These are phyloP conservation scores for Chloebia gouldiae DNA, from an alignment of 2,113 vertebrate genomes.

Conservation along the genomic window DNA sequence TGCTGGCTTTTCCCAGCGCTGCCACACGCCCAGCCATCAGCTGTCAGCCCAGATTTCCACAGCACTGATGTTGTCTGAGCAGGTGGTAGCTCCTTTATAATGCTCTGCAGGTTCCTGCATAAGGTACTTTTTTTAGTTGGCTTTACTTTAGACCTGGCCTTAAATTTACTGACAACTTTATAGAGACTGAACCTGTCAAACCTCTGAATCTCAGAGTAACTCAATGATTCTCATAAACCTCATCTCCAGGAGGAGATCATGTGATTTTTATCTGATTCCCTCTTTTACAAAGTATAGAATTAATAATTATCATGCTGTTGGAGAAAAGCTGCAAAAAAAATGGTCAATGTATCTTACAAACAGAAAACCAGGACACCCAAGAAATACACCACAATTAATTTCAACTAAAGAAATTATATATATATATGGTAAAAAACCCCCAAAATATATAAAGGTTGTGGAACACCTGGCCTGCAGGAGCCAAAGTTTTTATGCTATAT, in stretches of 20 bases:
- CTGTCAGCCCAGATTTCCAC: neutral
- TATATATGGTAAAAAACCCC: neutral
- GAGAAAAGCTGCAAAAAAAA: neutral
- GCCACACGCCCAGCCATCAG: neutral
- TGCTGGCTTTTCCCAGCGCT: neutral
- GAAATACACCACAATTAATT: neutral
- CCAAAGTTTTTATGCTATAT: neutral
- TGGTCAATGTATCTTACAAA: neutral
- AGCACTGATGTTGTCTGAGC: neutral
- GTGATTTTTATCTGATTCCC: neutral
- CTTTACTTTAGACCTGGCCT: neutral
- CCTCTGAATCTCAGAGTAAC: neutral
- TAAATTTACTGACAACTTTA: neutral
- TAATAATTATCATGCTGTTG: neutral
- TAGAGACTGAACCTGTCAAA: neutral
- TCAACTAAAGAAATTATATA: neutral
- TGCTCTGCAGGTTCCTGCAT: neutral
- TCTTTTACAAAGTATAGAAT: neutral
- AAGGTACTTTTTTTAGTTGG: neutral
- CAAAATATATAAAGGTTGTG: fast-evolving
- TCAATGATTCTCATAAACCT: neutral
- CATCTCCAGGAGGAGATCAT: neutral
- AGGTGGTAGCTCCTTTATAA: neutral
- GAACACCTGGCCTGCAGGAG: neutral
- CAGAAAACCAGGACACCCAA: neutral